These are phyloP conservation scores for Dromaius novaehollandiae DNA, from an alignment of 2,113 vertebrate genomes.

Conservation along the genomic window DNA sequence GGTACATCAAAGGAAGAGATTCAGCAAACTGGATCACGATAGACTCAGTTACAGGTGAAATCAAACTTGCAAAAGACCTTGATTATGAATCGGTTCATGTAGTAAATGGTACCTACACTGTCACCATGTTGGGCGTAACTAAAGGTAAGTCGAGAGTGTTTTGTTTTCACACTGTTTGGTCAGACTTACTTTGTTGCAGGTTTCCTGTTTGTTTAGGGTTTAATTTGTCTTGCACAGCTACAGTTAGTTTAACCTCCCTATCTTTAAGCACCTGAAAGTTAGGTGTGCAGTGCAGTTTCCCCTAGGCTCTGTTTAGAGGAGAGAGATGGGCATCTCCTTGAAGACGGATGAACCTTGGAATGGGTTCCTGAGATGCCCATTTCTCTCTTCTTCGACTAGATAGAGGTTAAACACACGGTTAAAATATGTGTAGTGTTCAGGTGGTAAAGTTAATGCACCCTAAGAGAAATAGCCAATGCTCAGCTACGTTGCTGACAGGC, in stretches of 20 bases:
- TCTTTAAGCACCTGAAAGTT: background rate
- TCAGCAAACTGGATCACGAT: slow-evolving; percentile 74
- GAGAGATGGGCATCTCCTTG: accelerated
- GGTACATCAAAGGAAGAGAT: slow-evolving; percentile 76
- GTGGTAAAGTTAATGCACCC: background rate
- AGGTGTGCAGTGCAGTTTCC: background rate
- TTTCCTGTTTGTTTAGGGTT: background rate
- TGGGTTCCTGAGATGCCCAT: background rate
- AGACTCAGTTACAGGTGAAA: slow-evolving; percentile 76
- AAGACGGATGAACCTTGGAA: background rate
- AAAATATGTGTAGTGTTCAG: background rate
- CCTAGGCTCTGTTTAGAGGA: background rate
- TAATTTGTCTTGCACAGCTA: background rate
- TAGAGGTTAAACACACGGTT: background rate
- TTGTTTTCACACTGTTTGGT: background rate
- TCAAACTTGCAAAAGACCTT: slow-evolving; percentile 70
- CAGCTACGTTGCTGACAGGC: background rate
- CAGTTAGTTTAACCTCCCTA: background rate
- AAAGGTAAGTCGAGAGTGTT: slow-evolving; percentile 66
- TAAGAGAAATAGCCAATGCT: background rate
- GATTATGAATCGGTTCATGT: slow-evolving; percentile 77
- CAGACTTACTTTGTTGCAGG: background rate
- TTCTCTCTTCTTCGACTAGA: background rate
- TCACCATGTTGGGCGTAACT: slow-evolving; percentile 75
- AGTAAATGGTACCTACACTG: slow-evolving; percentile 77